Conservation (phyloP, 2,888 invertebrate genomes). For the Rotaria sp. region DNA sequence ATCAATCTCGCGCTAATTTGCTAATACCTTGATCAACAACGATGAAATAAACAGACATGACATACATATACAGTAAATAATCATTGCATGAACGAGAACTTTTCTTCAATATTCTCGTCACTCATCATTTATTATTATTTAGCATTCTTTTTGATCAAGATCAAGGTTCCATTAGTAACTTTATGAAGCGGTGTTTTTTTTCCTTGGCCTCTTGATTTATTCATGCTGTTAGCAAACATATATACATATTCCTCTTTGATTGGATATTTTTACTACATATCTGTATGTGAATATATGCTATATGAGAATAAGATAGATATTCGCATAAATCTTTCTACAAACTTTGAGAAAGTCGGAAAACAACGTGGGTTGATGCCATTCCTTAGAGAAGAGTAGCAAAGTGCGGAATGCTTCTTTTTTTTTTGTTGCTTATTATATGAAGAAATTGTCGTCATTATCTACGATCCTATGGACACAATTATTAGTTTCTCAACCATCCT, state of each 20-base stretch:
- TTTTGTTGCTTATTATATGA: not conserved
- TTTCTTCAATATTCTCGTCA: not conserved
- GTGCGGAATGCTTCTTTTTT: not conserved
- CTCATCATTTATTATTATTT: not conserved
- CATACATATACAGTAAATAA: slow-evolving; percentile 3
- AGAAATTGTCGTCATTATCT: not conserved
- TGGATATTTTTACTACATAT: not conserved
- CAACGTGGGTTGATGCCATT: not conserved
- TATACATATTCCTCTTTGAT: not conserved
- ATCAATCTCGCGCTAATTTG: not conserved
- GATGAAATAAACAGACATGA: not conserved
- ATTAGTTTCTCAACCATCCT: not conserved
- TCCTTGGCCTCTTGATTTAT: not conserved
- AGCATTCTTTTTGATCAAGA: not conserved
- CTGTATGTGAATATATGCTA: not conserved
- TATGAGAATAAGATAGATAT: not conserved
- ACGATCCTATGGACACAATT: not conserved
- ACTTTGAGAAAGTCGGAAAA: not conserved
- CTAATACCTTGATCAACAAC: not conserved
- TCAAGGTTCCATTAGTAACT: not conserved
- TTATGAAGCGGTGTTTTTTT: not conserved
- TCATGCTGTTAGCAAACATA: not conserved
- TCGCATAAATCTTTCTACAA: not conserved
- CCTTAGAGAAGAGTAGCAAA: not conserved
- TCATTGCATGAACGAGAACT: not conserved